Evolutionary conservation across 2,888 invertebrate species (phyloP).

Genomic region (Drosophila austrosaltans): DNA sequence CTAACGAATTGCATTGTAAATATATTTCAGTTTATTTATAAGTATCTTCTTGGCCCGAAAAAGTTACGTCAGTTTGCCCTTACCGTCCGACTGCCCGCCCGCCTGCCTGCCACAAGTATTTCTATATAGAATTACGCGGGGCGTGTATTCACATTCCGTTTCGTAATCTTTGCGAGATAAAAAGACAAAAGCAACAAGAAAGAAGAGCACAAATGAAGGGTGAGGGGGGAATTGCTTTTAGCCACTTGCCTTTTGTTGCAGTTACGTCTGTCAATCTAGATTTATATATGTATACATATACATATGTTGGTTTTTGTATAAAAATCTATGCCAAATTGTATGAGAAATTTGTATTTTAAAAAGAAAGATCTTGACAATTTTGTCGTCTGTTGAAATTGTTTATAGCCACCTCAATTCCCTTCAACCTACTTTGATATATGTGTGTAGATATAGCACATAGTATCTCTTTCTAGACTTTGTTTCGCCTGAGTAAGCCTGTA

Average conservation of each 20-base stretch:
- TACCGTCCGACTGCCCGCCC: background rate
- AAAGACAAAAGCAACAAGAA: conserved; percentile 6
- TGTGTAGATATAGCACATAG: background rate
- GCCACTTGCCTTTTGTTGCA: conserved; percentile 57
- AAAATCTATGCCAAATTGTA: conserved; percentile 20
- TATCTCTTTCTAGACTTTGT: background rate
- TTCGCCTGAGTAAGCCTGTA: conserved; percentile 11
- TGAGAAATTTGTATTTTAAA: conserved; percentile 1
- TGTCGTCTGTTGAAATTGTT: conserved; percentile 2
- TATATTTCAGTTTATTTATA: conserved; percentile 44
- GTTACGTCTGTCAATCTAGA: conserved; percentile 68
- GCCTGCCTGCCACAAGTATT: conserved; percentile 25
- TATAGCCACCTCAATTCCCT: conserved; percentile 2
- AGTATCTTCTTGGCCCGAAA: conserved; percentile 14
- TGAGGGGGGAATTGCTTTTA: conserved; percentile 31
- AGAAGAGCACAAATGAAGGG: conserved; percentile 3
- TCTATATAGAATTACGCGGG: conserved; percentile 71
- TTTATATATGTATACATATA: conserved; percentile 50
- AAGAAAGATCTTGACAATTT: conserved; percentile 4
- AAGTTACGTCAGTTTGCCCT: conserved; percentile 12
- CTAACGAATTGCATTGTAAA: conserved; percentile 54
- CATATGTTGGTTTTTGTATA: background rate
- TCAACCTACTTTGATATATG: background rate
- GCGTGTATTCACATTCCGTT: conserved; percentile 45
- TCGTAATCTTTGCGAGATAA: conserved; percentile 59